Base-by-base conservation (phyloP, 92 coral and sea anemone species). In the Parazoanthus darwini region DNA sequence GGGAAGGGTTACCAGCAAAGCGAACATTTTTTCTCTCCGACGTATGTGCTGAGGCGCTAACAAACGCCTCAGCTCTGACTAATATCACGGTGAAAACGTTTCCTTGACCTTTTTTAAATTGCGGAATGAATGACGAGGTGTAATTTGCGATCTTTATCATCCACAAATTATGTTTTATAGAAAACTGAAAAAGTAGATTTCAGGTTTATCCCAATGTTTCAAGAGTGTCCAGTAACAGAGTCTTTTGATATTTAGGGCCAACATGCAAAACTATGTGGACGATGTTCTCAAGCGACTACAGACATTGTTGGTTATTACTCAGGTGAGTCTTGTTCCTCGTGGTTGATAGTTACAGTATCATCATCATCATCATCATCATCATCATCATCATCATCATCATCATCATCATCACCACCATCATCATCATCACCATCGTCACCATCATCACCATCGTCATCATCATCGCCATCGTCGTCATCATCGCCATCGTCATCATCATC, bases 221-320 rank as follows among this genome's bases (percentile, higher is more conserved):
- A 38, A 38, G 42, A 1, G 1, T 1, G 3, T 1, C 36, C 72
- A 7, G 37, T 81, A 6, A 36, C 33, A 29, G 20, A 82, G 7
- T 42, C 8, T 42, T 42, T 67, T 68, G 37, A 77, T 81, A 2
- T 86, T 58, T 66, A 94, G 96, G 70, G 88, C 86, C 22, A 93
- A 93, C 79, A 91, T 96, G 92, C 93, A 91, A 44, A 95, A 92
- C 85, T 96, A 92, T 81, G 98, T 94, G 8, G 92, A 89, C 82
- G 98, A 96, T 88, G 96, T 96, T 71, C 90, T 96, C n/a, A 95
- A 90, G 77, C 86, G 94, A 46, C 91, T 96, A 23, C 98, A 96
- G 75, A 88, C 92, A 11, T 90, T 96, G 51, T 93, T 96, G 14
- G 90, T 91, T 15, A 86, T 92, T 11, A 89, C 93, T 11, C 91